These are phyloP conservation scores for Abrostola triplasia DNA, from an alignment of 2,888 invertebrate genomes.

Conservation along the genomic window DNA sequence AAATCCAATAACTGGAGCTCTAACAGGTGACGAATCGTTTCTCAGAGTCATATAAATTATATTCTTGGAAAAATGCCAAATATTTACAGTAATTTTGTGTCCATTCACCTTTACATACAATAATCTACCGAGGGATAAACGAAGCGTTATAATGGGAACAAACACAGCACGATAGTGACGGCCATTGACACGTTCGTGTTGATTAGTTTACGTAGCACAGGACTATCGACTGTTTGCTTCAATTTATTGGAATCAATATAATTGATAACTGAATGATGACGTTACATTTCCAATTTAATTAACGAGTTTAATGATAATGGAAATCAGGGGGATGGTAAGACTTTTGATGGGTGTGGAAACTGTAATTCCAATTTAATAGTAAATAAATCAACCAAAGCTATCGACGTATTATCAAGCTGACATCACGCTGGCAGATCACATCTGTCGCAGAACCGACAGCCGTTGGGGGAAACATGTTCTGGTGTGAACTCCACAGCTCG, in stretches of 20 bases:
- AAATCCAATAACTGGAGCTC: too few species aligned
- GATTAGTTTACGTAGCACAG: conserved; percentile 51
- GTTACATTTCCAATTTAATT: conserved; percentile 44
- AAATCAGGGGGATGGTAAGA: conserved; percentile 25
- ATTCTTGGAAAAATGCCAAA: too few species aligned
- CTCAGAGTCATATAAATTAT: too few species aligned
- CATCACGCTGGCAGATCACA: too few species aligned
- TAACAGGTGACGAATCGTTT: too few species aligned
- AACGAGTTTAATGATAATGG: conserved; percentile 27
- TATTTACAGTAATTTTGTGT: background rate
- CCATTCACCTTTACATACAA: background rate
- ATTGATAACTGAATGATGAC: conserved; percentile 50
- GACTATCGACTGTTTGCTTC: conserved; percentile 46
- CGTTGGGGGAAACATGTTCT: too few species aligned
- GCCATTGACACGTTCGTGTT: conserved; percentile 48
- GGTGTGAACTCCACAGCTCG: too few species aligned
- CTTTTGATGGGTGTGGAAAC: conserved; percentile 26
- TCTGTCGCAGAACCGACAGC: too few species aligned
- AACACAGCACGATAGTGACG: conserved; percentile 36
- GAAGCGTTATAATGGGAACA: conserved; percentile 24
- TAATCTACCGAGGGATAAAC: conserved; percentile 17
- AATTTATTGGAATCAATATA: conserved; percentile 52
- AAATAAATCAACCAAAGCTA: background rate
- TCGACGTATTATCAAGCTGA: too few species aligned
- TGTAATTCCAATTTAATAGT: conserved; percentile 28